Base-by-base conservation (phyloP, 2,888 invertebrate genomes). In the Coelinius sp. region DNA sequence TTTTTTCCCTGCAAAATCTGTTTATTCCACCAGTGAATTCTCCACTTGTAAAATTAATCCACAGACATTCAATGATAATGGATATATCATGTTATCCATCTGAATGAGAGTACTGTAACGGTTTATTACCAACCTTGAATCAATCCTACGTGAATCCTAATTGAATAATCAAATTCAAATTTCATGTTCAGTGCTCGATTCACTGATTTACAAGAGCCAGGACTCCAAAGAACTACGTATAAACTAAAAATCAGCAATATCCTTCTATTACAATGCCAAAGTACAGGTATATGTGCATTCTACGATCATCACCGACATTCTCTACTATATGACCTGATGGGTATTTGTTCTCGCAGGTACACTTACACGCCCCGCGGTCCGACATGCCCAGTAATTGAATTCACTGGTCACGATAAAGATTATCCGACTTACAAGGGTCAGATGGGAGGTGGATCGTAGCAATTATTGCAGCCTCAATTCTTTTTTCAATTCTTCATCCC, bases 351-450 rank as follows among this genome's bases (percentile, higher is more conserved):
- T 67, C 46, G 65, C 74, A 66, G 66, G 71, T 62, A 56, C 41
- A 73, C 66, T 59, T 69, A 31, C 59, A 70, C 73, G 59, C 73
- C 76, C 75, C 68, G 24, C 73, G 44, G 74, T 56, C 69, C 71
- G 72, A 74, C 75, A 77, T 71, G 75, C 70, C 20, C 75, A 71
- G 74, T 77, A 77, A 77, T 77, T 77, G 77, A 77, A 77, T 77
- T 77, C 76, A 74, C 77, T 77, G 77, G 76, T 77, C 76, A 75
- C 77, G 77, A 77, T 77, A 76, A 75, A 77, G 77, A 77, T 77
- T 77, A 77, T 77, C 76, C 71, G 52, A 70, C 73, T 75, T 76
- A 77, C 77, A 77, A 77, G 76, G 77, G 76, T 76, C 73, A 73
- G 73, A 77, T 77, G 69, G 71, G 66, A 66, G 59, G 73, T 74